Evolutionary conservation across 2,797 vertebrate species (phyloP), one percentile per base, ranked within the genome.

Genomic region (Nyctibius grandis): DNA sequence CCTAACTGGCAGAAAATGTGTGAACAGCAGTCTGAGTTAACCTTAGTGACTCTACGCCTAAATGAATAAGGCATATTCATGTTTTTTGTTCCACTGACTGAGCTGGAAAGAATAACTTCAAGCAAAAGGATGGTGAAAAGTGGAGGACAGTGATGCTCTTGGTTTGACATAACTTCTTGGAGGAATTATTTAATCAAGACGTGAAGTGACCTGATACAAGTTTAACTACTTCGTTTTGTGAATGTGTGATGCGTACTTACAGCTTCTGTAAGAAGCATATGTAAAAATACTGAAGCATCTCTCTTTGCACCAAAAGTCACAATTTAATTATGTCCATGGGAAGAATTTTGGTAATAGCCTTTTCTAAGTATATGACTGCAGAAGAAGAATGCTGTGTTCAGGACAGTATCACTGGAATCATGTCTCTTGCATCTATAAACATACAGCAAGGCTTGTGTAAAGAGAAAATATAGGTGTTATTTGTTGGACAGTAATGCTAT

Each of bases 1-100:
- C 51, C 87, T 92, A 54, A 44, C 51, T 96, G 94, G 91, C 87
- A 87, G 84, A 93, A 94, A 91, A 91, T n/a, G 6, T 57, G 38
- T 17, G 67, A 85, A 76, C 48, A 89, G 81, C 92, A 85, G 48
- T 92, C 64, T 34, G 70, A 88, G 40, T 88, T 86, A 90, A 67
- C 83, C 73, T 91, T 31, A 64, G 54, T 64, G 84, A 69, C 63
- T 74, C 60, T 68, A 12, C 31, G 53, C 63, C 38, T 80, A 34
- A 84, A 74, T 33, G 40, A 88, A 7, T 74, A 64, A 86, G 50
- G n/a, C 31, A 19, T 56, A 21, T 78, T 84, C 16, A 12, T 89
- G 53, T 56, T 91, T 34, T 61, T 92, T 88, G 33, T 45, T 86
- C 15, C 42, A 48, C 23, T 92, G 57, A 78, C 36, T 72, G 50